Conservation (phyloP, 2,113 vertebrate species). For the human region GRCh38 chr4:168871501-168872000, state of each 20-base stretch:
- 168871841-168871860: background rate
- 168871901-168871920: background rate
- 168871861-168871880: background rate
- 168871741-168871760: background rate
- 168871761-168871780: background rate
- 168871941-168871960: background rate
- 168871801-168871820: background rate
- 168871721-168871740: slow-evolving; percentile 10
- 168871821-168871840: background rate
- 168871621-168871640: slow-evolving; percentile 53
- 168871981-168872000: background rate
- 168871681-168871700: slow-evolving; percentile 36
- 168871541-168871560: slow-evolving; percentile 38
- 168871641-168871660: slow-evolving; percentile 13
- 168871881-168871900: background rate
- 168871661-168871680: slow-evolving; percentile 51
- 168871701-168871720: background rate
- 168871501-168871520: slow-evolving; percentile 12
- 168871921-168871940: background rate
- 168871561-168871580: background rate
- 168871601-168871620: slow-evolving; percentile 44
- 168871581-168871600: slow-evolving; percentile 41
- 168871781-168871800: no score
- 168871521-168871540: slow-evolving; percentile 7
- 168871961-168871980: background rate